Evolutionary conservation across 2,113 vertebrate species (phyloP).

Genomic region (Tachycineta bicolor): DNA sequence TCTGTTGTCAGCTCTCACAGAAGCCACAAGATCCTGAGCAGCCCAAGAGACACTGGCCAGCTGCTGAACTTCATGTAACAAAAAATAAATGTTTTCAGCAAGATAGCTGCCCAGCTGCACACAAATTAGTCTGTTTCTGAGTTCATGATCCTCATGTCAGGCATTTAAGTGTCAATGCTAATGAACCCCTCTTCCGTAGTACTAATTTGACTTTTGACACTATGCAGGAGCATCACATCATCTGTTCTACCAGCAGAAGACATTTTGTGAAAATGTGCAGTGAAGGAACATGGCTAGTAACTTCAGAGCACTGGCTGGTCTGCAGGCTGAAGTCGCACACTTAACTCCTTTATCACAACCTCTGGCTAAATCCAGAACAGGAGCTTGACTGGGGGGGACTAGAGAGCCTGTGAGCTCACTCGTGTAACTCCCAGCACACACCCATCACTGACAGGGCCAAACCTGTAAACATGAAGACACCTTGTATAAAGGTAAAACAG

Average conservation of each 20-base stretch:
- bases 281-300: not conserved
- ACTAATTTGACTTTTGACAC: not conserved
- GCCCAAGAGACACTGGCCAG: not conserved
- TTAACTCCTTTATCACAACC: not conserved
- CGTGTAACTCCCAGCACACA: not conserved
- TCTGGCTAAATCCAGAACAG: not conserved
- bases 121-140: not conserved
- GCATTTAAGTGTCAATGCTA: not conserved
- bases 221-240: not conserved
- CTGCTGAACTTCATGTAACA: not conserved
- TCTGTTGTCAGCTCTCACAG: not conserved
- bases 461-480: not conserved
- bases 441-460: not conserved
- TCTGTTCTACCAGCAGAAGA: not conserved
- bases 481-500: not conserved
- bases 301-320: not conserved
- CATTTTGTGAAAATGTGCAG: not conserved
- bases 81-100: not conserved
- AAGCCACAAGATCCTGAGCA: not conserved
- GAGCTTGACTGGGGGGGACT: not conserved
- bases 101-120: constrained; percentile 17
- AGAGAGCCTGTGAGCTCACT: not conserved
- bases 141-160: not conserved
- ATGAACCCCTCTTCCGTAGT: not conserved
- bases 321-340: not conserved